Base-by-base conservation (phyloP, 2,113 vertebrate species). In the Carassius carassius region DNA sequence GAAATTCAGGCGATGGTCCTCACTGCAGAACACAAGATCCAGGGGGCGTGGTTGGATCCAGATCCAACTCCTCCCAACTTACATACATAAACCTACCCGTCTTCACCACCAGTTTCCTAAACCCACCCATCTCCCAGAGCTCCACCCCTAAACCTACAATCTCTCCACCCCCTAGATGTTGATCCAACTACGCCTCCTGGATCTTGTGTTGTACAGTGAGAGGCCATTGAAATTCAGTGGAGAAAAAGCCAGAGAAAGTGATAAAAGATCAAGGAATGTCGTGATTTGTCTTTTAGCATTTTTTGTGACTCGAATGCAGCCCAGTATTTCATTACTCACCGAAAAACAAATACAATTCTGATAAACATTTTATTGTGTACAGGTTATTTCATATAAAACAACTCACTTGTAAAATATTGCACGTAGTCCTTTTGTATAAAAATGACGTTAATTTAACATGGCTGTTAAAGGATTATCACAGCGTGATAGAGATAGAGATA, bases 1-100 rank as follows among this genome's bases (percentile, higher is more conserved):
- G 86, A 91, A 69, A 77, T 78, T 16, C 35, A 37, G 35, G 35
- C 3, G 2, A 37, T 37, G 35, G 35, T 37, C 35, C 35, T 37
- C 35, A 37, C 35, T 37, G 35, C 35, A 37, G 35, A 37, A 37
- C 35, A 37, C 35, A 37, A 37, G 35, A 37, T 37, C 35, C 35
- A 37, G 35, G 35, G 35, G 35, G 35, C 35, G 35, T 37, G 35
- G 35, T 37, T 37, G 35, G 35, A 37, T 37, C 35, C 35, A 37
- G 35, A 5, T 37, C 35, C 35, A 37, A 37, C 35, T 37, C 35
- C 35, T 37, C 35, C 35, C 35, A 37, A 4, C 35, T 37, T 37
- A 5, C 35, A 37, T 37, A 37, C 5, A 37, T 37, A 37, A 37
- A 37, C 35, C 35, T 37, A 37, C 35, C 35, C 35, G 35, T 37